Base-by-base conservation (phyloP, 1,140 invertebrate genomes). In the Myzus persicae region DNA sequence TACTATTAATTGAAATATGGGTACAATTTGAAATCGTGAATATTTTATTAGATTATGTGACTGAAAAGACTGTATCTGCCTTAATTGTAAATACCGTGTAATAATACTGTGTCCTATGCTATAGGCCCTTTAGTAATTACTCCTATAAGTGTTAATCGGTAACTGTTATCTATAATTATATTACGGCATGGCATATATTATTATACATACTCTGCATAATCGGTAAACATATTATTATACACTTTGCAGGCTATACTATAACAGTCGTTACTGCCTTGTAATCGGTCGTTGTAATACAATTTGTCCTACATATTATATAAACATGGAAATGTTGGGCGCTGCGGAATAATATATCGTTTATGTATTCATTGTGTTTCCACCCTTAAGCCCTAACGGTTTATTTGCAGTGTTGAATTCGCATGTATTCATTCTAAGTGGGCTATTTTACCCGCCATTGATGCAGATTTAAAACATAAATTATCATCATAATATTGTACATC, bases 391-490 rank as follows among this genome's bases (percentile, higher is more conserved):
- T 67, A 20, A n/a, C n/a, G 59, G 31, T 76, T n/a, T 76, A 76
- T 76, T 76, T 76, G 59, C 14, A 76, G 59, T 76, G 59, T 76
- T 76, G 59, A n/a, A 76, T 76, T 76, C 59, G n/a, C 2, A 36
- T 76, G 14, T 76, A 76, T 76, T 76, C 20, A 76, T 76, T 76
- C 14, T 76, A 76, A 76, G 31, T 76, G 59, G 11, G n/a, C 31
- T 76, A n/a, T n/a, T 76, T 4, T n/a, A 14, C n/a, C 14, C 3
- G 31, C 59, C 14, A 76, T 76, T 76, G 59, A 76, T n/a, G 59
- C 59, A n/a, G 59, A 76, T 76, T 76, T 76, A 76, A n/a, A 76
- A 76, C 59, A 76, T 76, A 76, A n/a, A 76, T 76, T 76, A 76
- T 76, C 14, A n/a, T 59, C 54, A 59, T 59, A 59, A 59, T 59